Evolutionary conservation across 2,113 vertebrate genomes (phyloP).

Genomic region (Etia nguti): DNA sequence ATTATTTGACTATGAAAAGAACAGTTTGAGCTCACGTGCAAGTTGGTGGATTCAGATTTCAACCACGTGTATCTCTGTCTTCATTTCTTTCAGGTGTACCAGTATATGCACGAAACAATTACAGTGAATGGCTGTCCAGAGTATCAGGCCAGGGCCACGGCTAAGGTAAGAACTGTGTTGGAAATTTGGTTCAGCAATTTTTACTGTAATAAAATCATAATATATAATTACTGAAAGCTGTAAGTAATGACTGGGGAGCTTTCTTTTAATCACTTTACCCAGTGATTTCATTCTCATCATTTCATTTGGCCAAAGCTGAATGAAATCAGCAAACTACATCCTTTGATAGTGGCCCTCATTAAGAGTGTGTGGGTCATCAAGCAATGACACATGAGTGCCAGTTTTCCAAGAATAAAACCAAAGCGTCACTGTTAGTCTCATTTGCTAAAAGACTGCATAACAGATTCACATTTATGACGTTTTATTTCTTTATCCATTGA

Average conservation of each 20-base stretch:
- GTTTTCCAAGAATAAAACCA: background rate
- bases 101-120: slow-evolving; percentile 99
- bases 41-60: background rate
- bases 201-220: background rate
- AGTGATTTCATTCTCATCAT: background rate
- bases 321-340: background rate
- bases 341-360: slow-evolving; percentile 1
- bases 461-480: background rate
- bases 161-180: slow-evolving; percentile 82
- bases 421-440: background rate
- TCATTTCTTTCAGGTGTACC: slow-evolving; percentile 88
- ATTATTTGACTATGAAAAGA: slow-evolving; percentile 13
- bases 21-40: background rate
- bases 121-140: slow-evolving; percentile 96
- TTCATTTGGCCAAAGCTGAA: background rate
- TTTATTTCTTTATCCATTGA: background rate
- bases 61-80: background rate
- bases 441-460: background rate
- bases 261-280: background rate
- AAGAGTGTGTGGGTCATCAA: background rate
- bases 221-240: background rate
- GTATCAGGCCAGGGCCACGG: slow-evolving; percentile 95
- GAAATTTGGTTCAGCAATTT: background rate
- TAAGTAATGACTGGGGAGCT: background rate
- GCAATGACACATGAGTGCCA: background rate